Percentiles rank a stretch among this genome's conserved stretches.
Evolutionary conservation across 1,140 invertebrate genomes (phyloP).

Genomic region (Steinernema khuongi): DNA sequence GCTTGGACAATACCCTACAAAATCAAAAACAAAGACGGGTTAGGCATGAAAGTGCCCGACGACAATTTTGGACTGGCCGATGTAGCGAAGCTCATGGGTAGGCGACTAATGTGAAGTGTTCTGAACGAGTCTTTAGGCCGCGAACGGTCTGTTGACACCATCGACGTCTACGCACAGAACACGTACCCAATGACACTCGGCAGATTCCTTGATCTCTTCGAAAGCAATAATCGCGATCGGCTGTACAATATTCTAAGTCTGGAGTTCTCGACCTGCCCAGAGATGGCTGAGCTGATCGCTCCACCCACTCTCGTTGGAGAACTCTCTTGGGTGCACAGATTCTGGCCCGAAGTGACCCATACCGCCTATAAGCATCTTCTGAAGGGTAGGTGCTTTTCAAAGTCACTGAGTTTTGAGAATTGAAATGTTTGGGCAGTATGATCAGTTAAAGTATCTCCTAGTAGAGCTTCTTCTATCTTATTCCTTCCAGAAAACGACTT

Average conservation of each 20-base stretch:
- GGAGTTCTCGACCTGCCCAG: constrained; percentile 32
- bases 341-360: constrained; percentile 34
- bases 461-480: background rate
- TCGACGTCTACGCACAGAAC: constrained; percentile 37
- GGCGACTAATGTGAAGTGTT: background rate
- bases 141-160: constrained; percentile 36
- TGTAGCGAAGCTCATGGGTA: constrained; percentile 4
- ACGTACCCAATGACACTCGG: constrained; percentile 33
- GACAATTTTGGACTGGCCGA: constrained; percentile 1
- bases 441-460: background rate
- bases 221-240: background rate
- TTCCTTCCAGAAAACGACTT: background rate
- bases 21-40: background rate
- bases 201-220: constrained; percentile 18
- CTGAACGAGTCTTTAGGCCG: constrained; percentile 22
- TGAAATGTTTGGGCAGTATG: background rate
- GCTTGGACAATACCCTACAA: constrained; percentile 23
- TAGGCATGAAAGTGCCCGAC: background rate
- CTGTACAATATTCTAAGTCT: constrained; percentile 39
- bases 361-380: background rate
- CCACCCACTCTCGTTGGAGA: constrained; percentile 34
- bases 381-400: background rate
- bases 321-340: constrained; percentile 32
- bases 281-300: constrained; percentile 28
- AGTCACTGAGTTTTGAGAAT: background rate